phyloP scores from a whole-genome alignment of 2,888 invertebrate species.

The Leucania comma region DNA sequence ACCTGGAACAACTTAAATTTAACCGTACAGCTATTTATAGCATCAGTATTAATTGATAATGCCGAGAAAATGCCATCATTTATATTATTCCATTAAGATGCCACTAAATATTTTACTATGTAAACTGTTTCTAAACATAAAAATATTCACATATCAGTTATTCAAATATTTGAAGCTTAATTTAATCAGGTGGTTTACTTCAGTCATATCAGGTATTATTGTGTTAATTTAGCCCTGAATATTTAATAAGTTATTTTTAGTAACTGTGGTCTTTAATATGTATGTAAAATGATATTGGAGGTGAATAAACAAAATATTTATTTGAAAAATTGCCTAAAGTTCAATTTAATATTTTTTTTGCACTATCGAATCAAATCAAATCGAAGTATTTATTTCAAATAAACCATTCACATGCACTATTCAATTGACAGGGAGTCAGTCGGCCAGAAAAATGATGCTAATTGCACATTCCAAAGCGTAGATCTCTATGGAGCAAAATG shows the following conservation, averaged over 20 bases:
- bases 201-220: not conserved
- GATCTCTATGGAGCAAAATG: too few species aligned
- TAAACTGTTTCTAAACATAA: not conserved
- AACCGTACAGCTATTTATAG: conserved; percentile 6
- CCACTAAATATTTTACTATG: not conserved
- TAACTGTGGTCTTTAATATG: too few species aligned
- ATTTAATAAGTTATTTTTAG: not conserved
- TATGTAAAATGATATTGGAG: too few species aligned
- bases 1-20: conserved; percentile 9
- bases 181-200: not conserved
- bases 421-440: too few species aligned
- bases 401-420: too few species aligned
- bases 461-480: too few species aligned
- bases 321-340: too few species aligned
- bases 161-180: conserved; percentile 1
- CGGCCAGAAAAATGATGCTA: too few species aligned
- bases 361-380: too few species aligned
- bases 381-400: too few species aligned
- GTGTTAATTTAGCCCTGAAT: not conserved
- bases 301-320: too few species aligned
- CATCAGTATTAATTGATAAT: not conserved
- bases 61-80: not conserved
- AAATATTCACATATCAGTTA: not conserved
- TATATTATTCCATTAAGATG: not conserved
- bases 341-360: too few species aligned